Percentiles rank a stretch among this genome's conserved stretches.
Conservation (phyloP, 2,797 vertebrate genomes). For the Rachycentron canadum region DNA sequence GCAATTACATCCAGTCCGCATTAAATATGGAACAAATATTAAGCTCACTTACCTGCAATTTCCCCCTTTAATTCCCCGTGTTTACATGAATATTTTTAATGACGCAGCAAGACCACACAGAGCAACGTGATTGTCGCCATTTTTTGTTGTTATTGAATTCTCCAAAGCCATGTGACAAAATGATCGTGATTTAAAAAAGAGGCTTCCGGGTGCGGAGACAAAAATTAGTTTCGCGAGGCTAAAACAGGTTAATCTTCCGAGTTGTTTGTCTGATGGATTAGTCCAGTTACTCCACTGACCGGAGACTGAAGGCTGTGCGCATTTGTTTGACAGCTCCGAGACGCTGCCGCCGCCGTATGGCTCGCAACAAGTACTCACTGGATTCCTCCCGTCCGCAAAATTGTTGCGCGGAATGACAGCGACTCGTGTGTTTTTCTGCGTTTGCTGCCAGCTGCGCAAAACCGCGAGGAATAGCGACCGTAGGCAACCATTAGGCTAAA, state of each 20-base stretch:
- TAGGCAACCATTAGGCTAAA: conserved; percentile 1
- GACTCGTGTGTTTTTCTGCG: conserved; percentile 54
- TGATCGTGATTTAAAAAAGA: conserved; percentile 66
- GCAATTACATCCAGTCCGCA: conserved; percentile 3
- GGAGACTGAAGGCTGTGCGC: conserved; percentile 69
- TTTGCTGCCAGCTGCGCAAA: conserved; percentile 37
- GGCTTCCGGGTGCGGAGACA: conserved; percentile 85
- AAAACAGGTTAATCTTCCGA: conserved; percentile 65
- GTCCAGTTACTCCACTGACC: conserved; percentile 68
- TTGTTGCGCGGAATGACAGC: conserved; percentile 69
- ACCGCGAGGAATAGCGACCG: not conserved
- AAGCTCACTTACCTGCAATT: conserved; percentile 73
- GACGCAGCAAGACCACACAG: conserved; percentile 93
- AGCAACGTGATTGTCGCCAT: conserved; percentile 97
- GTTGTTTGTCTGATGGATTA: conserved; percentile 75
- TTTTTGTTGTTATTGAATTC: conserved; percentile 98
- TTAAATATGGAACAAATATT: conserved; percentile 35
- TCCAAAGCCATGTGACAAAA: conserved; percentile 93
- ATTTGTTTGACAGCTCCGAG: conserved; percentile 79
- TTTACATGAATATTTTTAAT: conserved; percentile 91
- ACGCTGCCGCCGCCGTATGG: conserved; percentile 75
- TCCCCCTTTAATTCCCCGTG: conserved; percentile 77
- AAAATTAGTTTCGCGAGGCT: conserved; percentile 37
- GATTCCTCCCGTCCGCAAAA: conserved; percentile 67
- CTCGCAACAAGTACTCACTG: conserved; percentile 79